Percentiles rank a stretch among this genome's conserved stretches.
These are phyloP conservation scores for Capreolus pygargus DNA, from an alignment of 2,113 vertebrate genomes.

Conservation along the genomic window DNA sequence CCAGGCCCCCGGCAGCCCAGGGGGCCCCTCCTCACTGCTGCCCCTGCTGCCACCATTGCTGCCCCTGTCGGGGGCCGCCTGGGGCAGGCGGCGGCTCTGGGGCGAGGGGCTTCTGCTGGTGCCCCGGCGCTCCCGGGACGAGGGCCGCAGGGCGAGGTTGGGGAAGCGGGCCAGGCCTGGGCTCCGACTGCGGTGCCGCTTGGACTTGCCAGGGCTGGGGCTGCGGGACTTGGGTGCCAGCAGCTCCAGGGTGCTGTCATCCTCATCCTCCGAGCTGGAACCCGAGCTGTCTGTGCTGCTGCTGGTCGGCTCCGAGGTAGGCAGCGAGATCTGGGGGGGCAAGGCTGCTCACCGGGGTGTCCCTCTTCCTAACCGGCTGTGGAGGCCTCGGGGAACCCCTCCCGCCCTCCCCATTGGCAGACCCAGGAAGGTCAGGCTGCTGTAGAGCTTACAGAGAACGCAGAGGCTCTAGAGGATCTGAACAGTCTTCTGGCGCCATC, in stretches of 20 bases:
- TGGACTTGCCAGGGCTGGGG: slow-evolving; percentile 90
- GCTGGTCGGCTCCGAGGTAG: slow-evolving; percentile 81
- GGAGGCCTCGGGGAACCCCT: not conserved
- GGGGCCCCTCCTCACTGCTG: slow-evolving; percentile 55
- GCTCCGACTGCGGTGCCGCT: slow-evolving; percentile 86
- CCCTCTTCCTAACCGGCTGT: not conserved
- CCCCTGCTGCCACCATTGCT: slow-evolving; percentile 32
- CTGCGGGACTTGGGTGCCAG: slow-evolving; percentile 93
- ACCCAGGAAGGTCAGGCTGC: not conserved
- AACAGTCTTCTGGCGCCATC: not conserved
- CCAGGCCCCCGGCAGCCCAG: slow-evolving; percentile 47
- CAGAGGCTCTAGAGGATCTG: not conserved
- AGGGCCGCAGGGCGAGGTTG: slow-evolving; percentile 88
- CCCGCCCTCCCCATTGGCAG: not conserved
- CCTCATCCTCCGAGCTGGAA: slow-evolving; percentile 89
- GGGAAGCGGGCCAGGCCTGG: slow-evolving; percentile 91
- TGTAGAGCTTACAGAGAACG: not conserved
- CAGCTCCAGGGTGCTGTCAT: slow-evolving; percentile 95
- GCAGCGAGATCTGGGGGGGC: slow-evolving; percentile 88
- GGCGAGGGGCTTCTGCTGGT: slow-evolving; percentile 87
- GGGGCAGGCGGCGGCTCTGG: slow-evolving; percentile 75
- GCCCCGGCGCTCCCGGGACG: slow-evolving; percentile 84
- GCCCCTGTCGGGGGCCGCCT: slow-evolving; percentile 22
- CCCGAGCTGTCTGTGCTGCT: slow-evolving; percentile 90
- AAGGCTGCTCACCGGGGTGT: not conserved